These are phyloP conservation scores for Drymonia ruficornis DNA, from an alignment of 2,888 invertebrate genomes.

Conservation along the genomic window DNA sequence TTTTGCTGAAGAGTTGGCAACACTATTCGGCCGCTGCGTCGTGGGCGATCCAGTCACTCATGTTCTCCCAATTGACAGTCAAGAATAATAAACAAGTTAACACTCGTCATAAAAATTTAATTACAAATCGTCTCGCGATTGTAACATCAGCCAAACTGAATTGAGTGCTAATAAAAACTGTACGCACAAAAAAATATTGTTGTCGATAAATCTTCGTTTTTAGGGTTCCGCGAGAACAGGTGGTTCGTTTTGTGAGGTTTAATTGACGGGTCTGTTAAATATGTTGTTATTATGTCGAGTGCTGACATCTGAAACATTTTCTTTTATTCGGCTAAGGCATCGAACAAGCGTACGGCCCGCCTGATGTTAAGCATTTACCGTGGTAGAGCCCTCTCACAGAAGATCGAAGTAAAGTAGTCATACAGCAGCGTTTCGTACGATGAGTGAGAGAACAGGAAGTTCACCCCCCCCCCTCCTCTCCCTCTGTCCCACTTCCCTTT, in stretches of 20 bases:
- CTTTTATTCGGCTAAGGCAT: no score
- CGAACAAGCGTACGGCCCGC: no score
- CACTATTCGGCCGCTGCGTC: not conserved
- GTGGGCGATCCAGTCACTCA: not conserved
- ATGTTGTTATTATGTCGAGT: conserved; percentile 14
- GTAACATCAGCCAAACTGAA: conserved; percentile 22
- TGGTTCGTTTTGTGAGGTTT: conserved; percentile 14
- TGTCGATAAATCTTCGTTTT: conserved; percentile 19
- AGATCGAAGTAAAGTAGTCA: no score
- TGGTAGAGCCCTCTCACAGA: no score
- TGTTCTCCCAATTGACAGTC: conserved; percentile 19
- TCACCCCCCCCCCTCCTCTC: no score
- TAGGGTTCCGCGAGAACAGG: conserved; percentile 17
- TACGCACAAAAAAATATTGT: conserved; percentile 20
- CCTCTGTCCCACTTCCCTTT: no score
- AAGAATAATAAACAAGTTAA: conserved; percentile 31
- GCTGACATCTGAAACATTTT: conserved; percentile 9
- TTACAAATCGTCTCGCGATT: conserved; percentile 38
- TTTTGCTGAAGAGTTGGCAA: not conserved
- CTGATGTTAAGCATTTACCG: no score
- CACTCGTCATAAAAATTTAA: conserved; percentile 31
- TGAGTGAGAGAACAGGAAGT: no score
- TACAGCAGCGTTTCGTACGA: no score
- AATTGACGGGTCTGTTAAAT: conserved; percentile 25
- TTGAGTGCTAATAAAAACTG: conserved; percentile 33